Conservation (phyloP, 1,140 invertebrate genomes). For the Sinella curviseta region DNA sequence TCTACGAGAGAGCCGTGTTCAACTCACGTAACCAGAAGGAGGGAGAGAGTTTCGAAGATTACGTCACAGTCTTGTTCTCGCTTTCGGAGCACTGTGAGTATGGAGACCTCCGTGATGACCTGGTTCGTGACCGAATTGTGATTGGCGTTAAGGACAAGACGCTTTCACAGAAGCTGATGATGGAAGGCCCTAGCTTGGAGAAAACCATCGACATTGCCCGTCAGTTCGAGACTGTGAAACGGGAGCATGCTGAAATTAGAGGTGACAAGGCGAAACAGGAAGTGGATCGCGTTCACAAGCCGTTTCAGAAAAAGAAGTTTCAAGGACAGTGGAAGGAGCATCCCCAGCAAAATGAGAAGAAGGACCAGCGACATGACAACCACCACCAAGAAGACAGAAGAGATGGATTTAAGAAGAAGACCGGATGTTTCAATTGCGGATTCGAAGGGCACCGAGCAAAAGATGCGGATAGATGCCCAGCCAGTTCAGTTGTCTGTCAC, state of each 20-base stretch:
- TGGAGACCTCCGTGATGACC: too few relatives aligned
- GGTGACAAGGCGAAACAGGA: not conserved
- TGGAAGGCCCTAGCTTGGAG: too few relatives aligned
- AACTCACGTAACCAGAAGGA: too few relatives aligned
- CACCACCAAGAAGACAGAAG: not conserved
- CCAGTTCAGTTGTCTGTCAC: not conserved
- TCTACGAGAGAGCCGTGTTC: too few relatives aligned
- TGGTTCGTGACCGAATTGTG: too few relatives aligned
- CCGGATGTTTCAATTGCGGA: not conserved
- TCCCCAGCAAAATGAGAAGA: too few relatives aligned
- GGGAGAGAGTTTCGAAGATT: too few relatives aligned
- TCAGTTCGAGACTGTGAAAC: not conserved
- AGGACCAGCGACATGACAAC: too few relatives aligned
- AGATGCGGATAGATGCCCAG: constrained; percentile 26
- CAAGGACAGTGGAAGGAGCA: not conserved
- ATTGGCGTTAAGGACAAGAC: too few relatives aligned
- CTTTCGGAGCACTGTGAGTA: too few relatives aligned
- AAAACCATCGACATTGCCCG: not conserved
- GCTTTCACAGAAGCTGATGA: too few relatives aligned
- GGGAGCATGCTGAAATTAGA: not conserved
- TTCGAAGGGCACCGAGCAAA: not conserved
- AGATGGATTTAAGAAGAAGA: not conserved
- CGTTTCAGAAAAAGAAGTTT: not conserved
- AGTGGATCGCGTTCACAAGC: not conserved
- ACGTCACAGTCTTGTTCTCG: too few relatives aligned